Conservation (phyloP, 35 echinoderm and acorn worm genomes). For the Ptychodera flava region DNA sequence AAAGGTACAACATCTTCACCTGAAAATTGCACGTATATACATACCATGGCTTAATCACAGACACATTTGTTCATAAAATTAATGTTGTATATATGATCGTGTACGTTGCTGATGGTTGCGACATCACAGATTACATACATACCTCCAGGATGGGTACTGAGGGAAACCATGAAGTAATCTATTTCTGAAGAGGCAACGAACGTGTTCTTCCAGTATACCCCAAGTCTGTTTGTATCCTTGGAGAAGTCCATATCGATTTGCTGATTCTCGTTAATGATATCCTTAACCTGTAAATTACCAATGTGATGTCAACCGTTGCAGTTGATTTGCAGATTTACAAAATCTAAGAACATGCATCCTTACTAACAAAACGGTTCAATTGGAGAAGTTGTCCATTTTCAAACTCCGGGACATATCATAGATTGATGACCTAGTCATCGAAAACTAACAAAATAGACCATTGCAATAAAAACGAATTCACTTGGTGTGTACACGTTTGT, state of each 20-base stretch:
- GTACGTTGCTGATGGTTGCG: not conserved
- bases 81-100: not conserved
- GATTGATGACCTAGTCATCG: too few relatives aligned
- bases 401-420: too few relatives aligned
- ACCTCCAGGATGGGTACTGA: not conserved
- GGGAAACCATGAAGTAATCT: not conserved
- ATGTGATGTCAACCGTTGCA: not conserved
- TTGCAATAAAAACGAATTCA: too few relatives aligned
- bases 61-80: not conserved
- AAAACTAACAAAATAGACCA: too few relatives aligned
- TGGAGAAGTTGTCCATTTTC: too few relatives aligned
- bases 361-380: too few relatives aligned
- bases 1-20: conserved; percentile 31
- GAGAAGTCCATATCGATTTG: not conserved
- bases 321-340: too few relatives aligned
- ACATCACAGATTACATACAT: not conserved
- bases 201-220: not conserved
- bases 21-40: not conserved
- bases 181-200: not conserved
- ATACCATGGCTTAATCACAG: not conserved
- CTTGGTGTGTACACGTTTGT: too few relatives aligned
- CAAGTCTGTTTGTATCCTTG: not conserved
- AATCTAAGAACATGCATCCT: too few relatives aligned
- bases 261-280: not conserved
- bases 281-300: not conserved